A percentile compares a stretch with the other conserved stretches of the same genome.
Conservation (phyloP, 2,113 vertebrate genomes). For the Pomatorhinus ruficollis region DNA sequence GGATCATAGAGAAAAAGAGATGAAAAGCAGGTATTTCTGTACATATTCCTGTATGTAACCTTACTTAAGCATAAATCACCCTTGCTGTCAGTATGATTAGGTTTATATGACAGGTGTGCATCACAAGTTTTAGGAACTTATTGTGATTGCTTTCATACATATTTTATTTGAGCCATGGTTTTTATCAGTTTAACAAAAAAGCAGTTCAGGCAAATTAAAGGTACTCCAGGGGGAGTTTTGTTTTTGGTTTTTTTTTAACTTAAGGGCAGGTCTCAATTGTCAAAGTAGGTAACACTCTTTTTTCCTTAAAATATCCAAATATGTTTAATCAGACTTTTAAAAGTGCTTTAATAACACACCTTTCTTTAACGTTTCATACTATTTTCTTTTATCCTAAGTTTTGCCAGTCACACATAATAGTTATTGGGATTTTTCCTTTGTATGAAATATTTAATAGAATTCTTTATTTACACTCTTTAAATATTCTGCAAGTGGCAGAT, state of each 20-base stretch:
- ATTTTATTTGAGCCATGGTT: neutral
- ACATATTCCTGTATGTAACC: accelerated
- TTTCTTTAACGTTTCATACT: neutral
- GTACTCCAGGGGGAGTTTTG: neutral
- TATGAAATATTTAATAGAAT: slow-evolving; percentile 18
- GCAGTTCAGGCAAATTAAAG: neutral
- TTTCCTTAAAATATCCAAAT: neutral
- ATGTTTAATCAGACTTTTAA: neutral
- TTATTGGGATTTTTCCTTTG: neutral
- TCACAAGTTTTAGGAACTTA: neutral
- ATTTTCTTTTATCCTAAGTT: neutral
- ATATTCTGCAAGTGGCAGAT: neutral
- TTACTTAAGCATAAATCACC: neutral
- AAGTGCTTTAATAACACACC: neutral
- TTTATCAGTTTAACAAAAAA: neutral
- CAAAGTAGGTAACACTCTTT: neutral
- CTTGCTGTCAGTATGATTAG: neutral
- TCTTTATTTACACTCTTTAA: neutral
- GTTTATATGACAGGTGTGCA: accelerated
- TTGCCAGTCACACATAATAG: neutral
- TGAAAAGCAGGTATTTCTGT: neutral
- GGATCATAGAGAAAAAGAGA: neutral
- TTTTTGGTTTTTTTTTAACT: neutral
- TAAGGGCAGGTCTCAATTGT: neutral
- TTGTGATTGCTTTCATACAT: neutral